Base-by-base conservation (phyloP, 2,797 vertebrate genomes). In the Salmo trutta region DNA sequence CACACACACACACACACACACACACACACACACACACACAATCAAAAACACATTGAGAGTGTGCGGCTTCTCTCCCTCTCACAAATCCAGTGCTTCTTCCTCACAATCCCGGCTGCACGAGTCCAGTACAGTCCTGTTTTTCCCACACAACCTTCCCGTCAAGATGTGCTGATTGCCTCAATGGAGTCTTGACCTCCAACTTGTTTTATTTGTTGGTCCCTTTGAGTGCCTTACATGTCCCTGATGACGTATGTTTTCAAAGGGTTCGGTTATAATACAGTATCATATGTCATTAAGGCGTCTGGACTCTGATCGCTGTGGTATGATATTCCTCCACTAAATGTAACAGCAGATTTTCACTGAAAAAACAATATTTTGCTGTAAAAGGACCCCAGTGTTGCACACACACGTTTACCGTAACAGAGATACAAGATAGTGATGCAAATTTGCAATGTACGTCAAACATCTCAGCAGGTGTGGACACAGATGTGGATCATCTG, bases 21-120 rank as follows among this genome's bases (percentile, higher is more conserved):
- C 29, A 31, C 29, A 31, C 29, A 31, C 29, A 31, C 29, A 31
- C 29, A 31, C 29, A 31, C 29, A 31, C 29, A 31, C 29, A 31
- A 92, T 90, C 81, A 89, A 81, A 92, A 91, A 83, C 91, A 92
- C 79, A 89, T 90, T 91, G 89, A n/a, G 36, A 41, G 36, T 41
- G 6, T 41, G 36, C 7, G 1, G 81, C 31, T 75, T 12, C 81
- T 87, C 56, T 75, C 47, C 16, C 29, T n/a, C 41, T 36, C 24
- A 67, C 75, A 83, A 87, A 89, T 86, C 75, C 47, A 64, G 7
- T 64, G 59, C 51, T 16, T 53, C 36, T 27, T 21, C 21, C 47
- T n/a, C 14, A 70, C 68, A 47, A 47, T 51, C 19, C 7, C 14
- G 7, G 36, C 36, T 41, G 36, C 36, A 41, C 36, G 36, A 7